Evolutionary conservation across 1,140 invertebrate genomes (phyloP), one percentile per base, ranked within the genome.

Genomic region (Plodia interpunctella): DNA sequence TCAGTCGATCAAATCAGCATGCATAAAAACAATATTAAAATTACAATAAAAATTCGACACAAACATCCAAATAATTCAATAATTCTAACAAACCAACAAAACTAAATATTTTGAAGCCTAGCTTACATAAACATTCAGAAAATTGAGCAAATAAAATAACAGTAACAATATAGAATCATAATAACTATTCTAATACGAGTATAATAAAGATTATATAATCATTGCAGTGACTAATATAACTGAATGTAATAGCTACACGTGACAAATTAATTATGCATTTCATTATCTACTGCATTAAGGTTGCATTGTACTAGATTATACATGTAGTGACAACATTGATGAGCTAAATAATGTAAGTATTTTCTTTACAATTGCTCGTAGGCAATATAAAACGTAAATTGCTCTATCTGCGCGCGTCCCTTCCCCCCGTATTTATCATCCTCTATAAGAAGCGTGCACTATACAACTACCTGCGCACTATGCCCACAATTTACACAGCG

Each of bases 121-220:
- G 67, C 81, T 83, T 82, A 88, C 60, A 72, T 78, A 80, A 83
- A 83, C 71, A 82, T 79, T 82, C 72, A 83, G 71, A 84, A 81
- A 83, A 87, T 88, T 88, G 86, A 88, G 86, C 86, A 88, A 88
- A 88, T 87, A 70, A 89, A 86, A 88, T 82, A 88, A 87, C 83
- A 88, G 63, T 86, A 87, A 87, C 76, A 87, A 83, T 72, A 70
- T 57, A 62, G 66, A 76, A 65, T 59, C 49, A 66, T 69, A 65
- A 65, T 68, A 64, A 65, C 55, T 70, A 65, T 51, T 64, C 56
- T 71, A 69, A 74, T 73, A 76, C 65, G 72, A 83, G 74, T 83
- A 80, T 78, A 76, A 81, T 78, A 71, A 76, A 74, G 68, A 78
- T 78, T 66, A 71, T 68, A 76, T 73, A 68, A 68, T 70, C 67